A percentile compares a stretch with the other conserved stretches of the same genome.
Evolutionary conservation across 2,888 invertebrate genomes (phyloP).

Genomic region (Sesia bembeciformis): DNA sequence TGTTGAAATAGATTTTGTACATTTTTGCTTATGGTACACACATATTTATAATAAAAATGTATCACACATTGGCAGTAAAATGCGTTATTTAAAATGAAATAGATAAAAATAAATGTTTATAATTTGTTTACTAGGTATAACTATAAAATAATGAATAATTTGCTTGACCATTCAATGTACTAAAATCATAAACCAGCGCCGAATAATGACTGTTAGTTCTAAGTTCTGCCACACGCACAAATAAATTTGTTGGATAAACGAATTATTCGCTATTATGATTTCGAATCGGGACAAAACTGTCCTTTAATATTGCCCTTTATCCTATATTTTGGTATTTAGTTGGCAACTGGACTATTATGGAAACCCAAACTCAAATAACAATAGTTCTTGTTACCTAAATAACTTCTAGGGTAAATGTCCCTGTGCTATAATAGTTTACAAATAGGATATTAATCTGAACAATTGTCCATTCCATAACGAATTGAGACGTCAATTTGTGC

Average conservation of each 20-base stretch:
- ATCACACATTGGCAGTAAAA: too few relatives aligned
- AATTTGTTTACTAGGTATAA: too few relatives aligned
- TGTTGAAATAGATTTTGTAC: too few relatives aligned
- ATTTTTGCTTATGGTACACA: too few relatives aligned
- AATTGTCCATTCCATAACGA: conserved; percentile 40
- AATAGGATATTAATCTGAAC: background rate
- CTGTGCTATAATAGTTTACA: background rate
- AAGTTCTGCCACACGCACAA: too few relatives aligned
- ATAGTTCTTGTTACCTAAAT: background rate
- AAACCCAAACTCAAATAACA: background rate
- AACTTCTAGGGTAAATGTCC: background rate
- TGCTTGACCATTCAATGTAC: too few relatives aligned
- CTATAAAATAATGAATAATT: too few relatives aligned
- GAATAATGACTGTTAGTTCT: too few relatives aligned
- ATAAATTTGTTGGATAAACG: conserved; percentile 11
- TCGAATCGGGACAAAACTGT: conserved; percentile 28
- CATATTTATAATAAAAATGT: too few relatives aligned
- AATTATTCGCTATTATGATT: conserved; percentile 31
- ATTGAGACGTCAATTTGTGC: conserved; percentile 48
- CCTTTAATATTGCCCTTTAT: conserved; percentile 12
- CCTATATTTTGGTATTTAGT: conserved; percentile 35
- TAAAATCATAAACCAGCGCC: too few relatives aligned
- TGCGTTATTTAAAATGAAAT: too few relatives aligned
- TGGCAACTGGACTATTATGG: background rate
- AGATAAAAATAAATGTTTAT: too few relatives aligned